Percentiles rank a stretch among this genome's conserved stretches.
Conservation (phyloP, 2,888 invertebrate species). For the Melolontha melolontha region DNA sequence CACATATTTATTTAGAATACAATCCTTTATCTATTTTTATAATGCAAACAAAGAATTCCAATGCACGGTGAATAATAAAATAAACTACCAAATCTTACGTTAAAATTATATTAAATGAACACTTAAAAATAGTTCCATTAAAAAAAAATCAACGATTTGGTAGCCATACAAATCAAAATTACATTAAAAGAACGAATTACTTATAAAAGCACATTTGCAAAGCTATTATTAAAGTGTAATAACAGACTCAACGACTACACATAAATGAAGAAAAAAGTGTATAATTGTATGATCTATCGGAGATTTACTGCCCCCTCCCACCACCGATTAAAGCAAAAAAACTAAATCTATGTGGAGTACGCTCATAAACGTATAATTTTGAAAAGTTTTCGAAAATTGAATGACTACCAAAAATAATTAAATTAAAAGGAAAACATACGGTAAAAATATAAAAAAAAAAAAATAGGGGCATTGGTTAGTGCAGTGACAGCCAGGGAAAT, state of each 20-base stretch:
- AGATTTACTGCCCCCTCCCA: constrained; percentile 33
- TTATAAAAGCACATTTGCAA: constrained; percentile 24
- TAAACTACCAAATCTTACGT: constrained; percentile 30
- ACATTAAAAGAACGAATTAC: no score
- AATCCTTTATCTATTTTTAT: not conserved
- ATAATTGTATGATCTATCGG: not conserved
- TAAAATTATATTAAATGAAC: constrained; percentile 3
- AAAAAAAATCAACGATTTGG: constrained; percentile 26
- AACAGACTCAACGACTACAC: not conserved
- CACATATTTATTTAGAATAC: constrained; percentile 8
- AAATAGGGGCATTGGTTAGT: constrained; percentile 20
- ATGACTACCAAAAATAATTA: constrained; percentile 28
- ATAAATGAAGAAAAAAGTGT: constrained; percentile 2
- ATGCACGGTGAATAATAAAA: constrained; percentile 15
- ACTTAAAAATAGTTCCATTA: constrained; percentile 5
- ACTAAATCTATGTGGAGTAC: constrained; percentile 1
- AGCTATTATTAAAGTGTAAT: constrained; percentile 6
- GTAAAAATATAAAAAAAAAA: constrained; percentile 7
- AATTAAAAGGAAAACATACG: not conserved
- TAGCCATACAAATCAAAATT: constrained; percentile 38
- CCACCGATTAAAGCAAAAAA: constrained; percentile 29
- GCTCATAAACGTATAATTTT: not conserved
- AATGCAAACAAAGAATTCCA: constrained; percentile 7
- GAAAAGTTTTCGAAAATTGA: constrained; percentile 10
- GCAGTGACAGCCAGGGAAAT: constrained; percentile 15